Percentiles rank a stretch among this genome's conserved stretches.
Evolutionary conservation across 2,113 vertebrate genomes (phyloP).

Genomic region (Rutilus rutilus): DNA sequence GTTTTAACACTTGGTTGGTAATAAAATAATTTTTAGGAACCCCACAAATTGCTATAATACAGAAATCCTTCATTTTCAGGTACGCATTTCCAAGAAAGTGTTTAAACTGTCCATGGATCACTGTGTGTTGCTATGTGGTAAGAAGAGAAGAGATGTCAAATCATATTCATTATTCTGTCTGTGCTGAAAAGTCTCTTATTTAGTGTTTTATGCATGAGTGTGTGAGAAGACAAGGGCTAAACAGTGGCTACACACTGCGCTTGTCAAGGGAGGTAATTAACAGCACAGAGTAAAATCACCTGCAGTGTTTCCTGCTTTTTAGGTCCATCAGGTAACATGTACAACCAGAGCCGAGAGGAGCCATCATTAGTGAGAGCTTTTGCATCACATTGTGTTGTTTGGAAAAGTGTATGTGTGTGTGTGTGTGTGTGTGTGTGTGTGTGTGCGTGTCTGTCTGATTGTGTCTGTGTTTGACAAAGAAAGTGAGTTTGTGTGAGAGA

Average conservation of each 20-base stretch:
- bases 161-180: constrained; percentile 5
- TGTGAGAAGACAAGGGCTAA: constrained; percentile 27
- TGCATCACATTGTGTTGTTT: background rate
- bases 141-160: constrained; percentile 10
- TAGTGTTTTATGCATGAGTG: constrained; percentile 38
- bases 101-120: background rate
- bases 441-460: background rate
- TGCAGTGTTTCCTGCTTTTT: constrained; percentile 14
- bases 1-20: too few relatives aligned
- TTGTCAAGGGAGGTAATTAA: constrained; percentile 38
- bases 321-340: constrained; percentile 3
- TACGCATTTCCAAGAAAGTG: background rate
- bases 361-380: constrained; percentile 6
- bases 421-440: background rate
- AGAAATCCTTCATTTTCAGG: too few relatives aligned
- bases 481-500: background rate
- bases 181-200: constrained; percentile 9
- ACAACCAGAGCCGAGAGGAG: constrained; percentile 4
- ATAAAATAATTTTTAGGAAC: too few relatives aligned
- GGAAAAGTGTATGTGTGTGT: background rate
- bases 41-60: too few relatives aligned
- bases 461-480: background rate
- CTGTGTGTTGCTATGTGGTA: background rate
- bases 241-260: background rate
- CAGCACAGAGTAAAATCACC: constrained; percentile 6